phyloP scores from a whole-genome alignment of 2,888 invertebrate species.

The Galeopsomyia nigrocyanea region DNA sequence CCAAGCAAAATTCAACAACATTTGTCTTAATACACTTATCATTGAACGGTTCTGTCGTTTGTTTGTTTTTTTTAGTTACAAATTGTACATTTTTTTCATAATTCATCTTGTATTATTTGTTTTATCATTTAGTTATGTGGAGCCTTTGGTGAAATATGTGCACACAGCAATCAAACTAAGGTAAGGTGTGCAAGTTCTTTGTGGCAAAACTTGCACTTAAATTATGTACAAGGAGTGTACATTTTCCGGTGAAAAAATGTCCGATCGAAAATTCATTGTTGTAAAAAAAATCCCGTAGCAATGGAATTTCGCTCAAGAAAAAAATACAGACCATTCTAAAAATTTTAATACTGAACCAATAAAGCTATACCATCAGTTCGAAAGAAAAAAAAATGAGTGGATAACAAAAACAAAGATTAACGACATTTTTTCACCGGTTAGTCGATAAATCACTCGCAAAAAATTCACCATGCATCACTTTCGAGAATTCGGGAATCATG shows the following conservation, averaged over 20 bases:
- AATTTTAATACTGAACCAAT: no score
- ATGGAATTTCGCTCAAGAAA: no score
- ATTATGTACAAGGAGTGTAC: slow-evolving; percentile 46
- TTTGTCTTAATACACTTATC: slow-evolving; percentile 37
- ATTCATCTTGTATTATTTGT: slow-evolving; percentile 39
- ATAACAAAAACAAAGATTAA: not conserved
- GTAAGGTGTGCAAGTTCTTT: slow-evolving; percentile 36
- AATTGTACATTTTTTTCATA: slow-evolving; percentile 9
- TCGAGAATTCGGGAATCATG: slow-evolving; percentile 29
- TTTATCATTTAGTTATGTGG: slow-evolving; percentile 35
- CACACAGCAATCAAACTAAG: slow-evolving; percentile 41
- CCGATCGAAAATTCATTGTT: not conserved
- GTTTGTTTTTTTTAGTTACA: not conserved
- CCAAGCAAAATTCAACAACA: slow-evolving; percentile 37
- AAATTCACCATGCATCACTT: slow-evolving; percentile 31
- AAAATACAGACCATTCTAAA: no score
- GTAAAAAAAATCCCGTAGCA: no score
- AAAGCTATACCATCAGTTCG: not conserved
- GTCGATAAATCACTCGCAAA: slow-evolving; percentile 26
- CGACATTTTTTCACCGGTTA: slow-evolving; percentile 44
- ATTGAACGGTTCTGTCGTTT: slow-evolving; percentile 27
- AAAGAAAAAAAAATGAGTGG: slow-evolving; percentile 5
- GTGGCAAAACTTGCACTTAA: slow-evolving; percentile 43
- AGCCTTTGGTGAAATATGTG: slow-evolving; percentile 44
- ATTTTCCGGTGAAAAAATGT: slow-evolving; percentile 41